A percentile compares a stretch with the other conserved stretches of the same genome.
These are phyloP conservation scores for Tipula vernalis DNA, from an alignment of 2,888 invertebrate genomes.

Conservation along the genomic window DNA sequence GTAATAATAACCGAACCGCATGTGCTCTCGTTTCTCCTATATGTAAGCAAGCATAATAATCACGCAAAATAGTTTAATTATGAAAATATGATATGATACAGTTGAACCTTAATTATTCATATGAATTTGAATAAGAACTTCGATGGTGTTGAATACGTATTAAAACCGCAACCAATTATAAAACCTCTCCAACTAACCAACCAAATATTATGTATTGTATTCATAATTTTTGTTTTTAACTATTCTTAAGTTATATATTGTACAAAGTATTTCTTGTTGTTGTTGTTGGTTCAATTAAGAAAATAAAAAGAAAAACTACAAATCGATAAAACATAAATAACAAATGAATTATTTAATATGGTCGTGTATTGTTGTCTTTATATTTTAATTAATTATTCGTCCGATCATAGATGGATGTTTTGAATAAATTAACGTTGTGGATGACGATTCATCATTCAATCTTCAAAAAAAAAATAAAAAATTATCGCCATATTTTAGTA, in stretches of 20 bases:
- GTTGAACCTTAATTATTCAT: not conserved
- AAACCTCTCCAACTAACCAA: not conserved
- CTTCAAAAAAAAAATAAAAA: not conserved
- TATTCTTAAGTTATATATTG: not conserved
- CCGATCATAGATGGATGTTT: not conserved
- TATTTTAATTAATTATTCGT: not conserved
- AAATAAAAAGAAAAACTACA: not conserved
- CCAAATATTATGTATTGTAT: not conserved
- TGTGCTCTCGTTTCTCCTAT: not conserved
- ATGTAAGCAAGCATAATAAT: not conserved
- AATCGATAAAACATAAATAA: constrained; percentile 4
- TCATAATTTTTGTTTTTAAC: not conserved
- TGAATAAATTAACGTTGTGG: not conserved
- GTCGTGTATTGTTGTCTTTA: not conserved
- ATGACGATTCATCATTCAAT: not conserved
- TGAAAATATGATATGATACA: not conserved
- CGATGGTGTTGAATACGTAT: not conserved
- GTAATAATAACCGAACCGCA: not conserved
- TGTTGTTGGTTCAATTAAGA: not conserved
- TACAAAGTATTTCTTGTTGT: not conserved
- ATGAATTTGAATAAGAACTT: not conserved
- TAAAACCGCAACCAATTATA: not conserved
- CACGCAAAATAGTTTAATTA: not conserved
- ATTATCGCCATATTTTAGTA: not conserved
- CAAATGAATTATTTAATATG: not conserved